Evolutionary conservation across 1,140 invertebrate species (phyloP), one percentile per base, ranked within the genome.

Genomic region (Drosophila serrata): DNA sequence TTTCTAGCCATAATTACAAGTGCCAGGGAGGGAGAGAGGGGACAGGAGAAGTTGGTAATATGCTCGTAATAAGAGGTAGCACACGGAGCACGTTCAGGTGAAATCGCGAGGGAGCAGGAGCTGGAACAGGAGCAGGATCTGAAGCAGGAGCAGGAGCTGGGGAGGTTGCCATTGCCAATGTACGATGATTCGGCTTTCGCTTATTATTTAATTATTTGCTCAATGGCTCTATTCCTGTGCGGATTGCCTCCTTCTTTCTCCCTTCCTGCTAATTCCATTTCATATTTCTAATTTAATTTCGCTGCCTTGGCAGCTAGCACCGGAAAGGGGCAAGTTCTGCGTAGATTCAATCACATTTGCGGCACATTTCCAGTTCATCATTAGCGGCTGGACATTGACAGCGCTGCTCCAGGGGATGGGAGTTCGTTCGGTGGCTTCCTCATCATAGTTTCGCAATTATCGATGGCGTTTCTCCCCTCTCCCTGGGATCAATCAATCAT

Each of bases 191-290:
- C 48, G 53, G 69, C 48, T 60, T 84, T 84, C 48, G 74, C 55
- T 90, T 90, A 90, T 90, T 90, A 90, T 90, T 90, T 90, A 90
- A 90, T 90, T 90, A 90, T 84, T 90, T 85, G 69, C 69, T 81
- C 81, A 72, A 81, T 90, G 74, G 81, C 77, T 78, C 68, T 79
- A 85, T 79, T 79, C 81, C 63, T 59, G 51, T 31, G 65, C 62
- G 79, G 65, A 67, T 79, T 86, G 19, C 49, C 7, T n/a, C 43
- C 15, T 13, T 31, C 40, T 27, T n/a, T 3, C 39, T 24, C 29
- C 8, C 19, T 39, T 42, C 13, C 19, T 17, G 15, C 31, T 55
- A 69, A 46, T 68, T 58, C 53, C 33, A 72, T 58, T 72, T 33
- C 45, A 45, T 58, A 72, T 56, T 72, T 72, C 69, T 73, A 73